Evolutionary conservation across 2,888 invertebrate genomes (phyloP).

Genomic region (Orchesella flavescens): DNA sequence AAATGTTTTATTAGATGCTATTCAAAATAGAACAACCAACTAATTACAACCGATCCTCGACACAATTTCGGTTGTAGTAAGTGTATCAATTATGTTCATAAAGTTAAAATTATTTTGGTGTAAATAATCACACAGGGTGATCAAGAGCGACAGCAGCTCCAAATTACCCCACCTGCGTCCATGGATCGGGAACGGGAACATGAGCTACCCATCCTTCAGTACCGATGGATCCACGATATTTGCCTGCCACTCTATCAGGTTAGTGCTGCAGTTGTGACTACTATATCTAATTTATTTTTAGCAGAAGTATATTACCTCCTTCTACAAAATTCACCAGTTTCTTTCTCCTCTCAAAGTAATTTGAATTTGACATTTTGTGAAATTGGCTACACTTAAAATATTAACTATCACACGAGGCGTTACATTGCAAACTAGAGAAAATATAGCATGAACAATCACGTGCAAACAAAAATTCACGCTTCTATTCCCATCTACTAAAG

Average conservation of each 20-base stretch:
- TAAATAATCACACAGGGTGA: too few relatives aligned
- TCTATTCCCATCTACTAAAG: too few relatives aligned
- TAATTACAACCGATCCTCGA: neutral
- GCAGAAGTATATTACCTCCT: neutral
- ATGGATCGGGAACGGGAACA: conserved; percentile 78
- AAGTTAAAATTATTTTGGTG: too few relatives aligned
- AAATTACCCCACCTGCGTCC: conserved; percentile 85
- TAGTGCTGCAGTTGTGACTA: conserved; percentile 35
- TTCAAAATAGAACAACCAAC: too few relatives aligned
- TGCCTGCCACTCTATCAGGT: conserved; percentile 77
- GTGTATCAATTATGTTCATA: neutral
- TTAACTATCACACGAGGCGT: too few relatives aligned
- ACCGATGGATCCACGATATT: conserved; percentile 75
- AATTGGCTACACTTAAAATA: neutral
- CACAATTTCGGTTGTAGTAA: neutral
- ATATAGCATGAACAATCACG: too few relatives aligned
- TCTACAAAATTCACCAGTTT: too few relatives aligned
- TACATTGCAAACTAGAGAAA: too few relatives aligned
- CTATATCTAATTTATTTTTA: too few relatives aligned
- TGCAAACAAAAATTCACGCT: too few relatives aligned
- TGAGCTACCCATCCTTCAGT: conserved; percentile 78
- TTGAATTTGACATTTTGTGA: neutral
- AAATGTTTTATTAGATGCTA: too few relatives aligned
- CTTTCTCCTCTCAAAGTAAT: neutral
- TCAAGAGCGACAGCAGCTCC: conserved; percentile 89